These are phyloP conservation scores for Altica lythri DNA, from an alignment of 2,888 invertebrate species.

Conservation along the genomic window DNA sequence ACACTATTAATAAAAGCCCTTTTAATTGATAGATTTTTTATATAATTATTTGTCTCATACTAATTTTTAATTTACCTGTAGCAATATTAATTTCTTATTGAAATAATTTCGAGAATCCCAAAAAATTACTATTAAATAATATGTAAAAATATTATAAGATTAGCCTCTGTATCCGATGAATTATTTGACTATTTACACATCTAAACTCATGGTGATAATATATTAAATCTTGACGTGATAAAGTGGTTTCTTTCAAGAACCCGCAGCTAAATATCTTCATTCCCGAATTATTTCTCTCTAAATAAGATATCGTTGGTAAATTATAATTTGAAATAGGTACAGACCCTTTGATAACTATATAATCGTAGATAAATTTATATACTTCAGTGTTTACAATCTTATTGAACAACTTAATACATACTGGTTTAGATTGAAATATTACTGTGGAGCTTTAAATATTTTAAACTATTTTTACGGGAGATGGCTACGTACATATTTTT, in stretches of 20 bases:
- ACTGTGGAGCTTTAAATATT: too few species aligned
- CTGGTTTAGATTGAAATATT: too few species aligned
- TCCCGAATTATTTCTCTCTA: constrained; percentile 29
- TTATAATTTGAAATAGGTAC: constrained; percentile 24
- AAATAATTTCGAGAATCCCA: not conserved
- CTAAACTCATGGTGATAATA: constrained; percentile 27
- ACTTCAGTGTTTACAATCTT: too few species aligned
- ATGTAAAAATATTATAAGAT: too few species aligned
- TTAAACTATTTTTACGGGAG: too few species aligned
- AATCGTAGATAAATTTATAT: too few species aligned
- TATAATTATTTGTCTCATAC: too few species aligned
- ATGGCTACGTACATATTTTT: too few species aligned
- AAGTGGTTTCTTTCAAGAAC: constrained; percentile 23
- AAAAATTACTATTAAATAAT: not conserved
- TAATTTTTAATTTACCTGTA: not conserved
- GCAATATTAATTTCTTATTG: not conserved
- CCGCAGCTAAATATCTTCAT: constrained; percentile 14
- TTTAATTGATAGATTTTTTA: too few species aligned
- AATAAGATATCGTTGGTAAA: constrained; percentile 32
- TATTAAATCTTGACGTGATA: constrained; percentile 34
- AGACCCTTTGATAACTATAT: constrained; percentile 18
- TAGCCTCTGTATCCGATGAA: too few species aligned
- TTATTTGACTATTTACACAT: constrained; percentile 22
- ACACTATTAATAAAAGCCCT: too few species aligned
- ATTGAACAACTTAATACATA: too few species aligned